phyloP scores from a whole-genome alignment of 64 coral and sea anemone genomes.

The Stichodactyla helianthus region DNA sequence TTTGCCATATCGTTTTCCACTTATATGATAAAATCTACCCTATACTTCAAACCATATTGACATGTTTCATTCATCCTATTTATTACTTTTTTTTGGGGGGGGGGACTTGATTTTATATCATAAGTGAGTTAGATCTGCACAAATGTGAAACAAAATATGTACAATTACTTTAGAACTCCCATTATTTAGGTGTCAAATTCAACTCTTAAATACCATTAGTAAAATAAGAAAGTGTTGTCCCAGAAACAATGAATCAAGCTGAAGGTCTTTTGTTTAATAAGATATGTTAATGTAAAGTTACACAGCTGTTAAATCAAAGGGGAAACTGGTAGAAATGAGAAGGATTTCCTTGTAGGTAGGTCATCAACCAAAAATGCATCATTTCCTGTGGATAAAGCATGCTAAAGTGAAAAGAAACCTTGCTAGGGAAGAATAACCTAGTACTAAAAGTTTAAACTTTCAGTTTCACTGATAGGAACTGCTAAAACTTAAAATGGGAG shows the following conservation, averaged over 20 bases:
- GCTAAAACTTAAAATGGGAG: no score
- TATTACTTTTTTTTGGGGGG: no score
- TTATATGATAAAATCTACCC: no score
- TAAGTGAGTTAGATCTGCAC: no score
- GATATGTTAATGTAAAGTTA: background rate
- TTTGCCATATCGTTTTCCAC: no score
- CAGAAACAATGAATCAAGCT: background rate
- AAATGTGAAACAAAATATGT: background rate
- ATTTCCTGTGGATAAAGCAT: background rate
- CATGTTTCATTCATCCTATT: no score
- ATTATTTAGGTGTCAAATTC: background rate
- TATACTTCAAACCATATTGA: no score
- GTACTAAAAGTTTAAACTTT: no score
- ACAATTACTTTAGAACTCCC: background rate
- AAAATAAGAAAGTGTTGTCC: background rate
- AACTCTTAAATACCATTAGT: background rate
- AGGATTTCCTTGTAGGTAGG: background rate
- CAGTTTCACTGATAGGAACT: no score
- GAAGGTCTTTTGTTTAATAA: slow-evolving; percentile 6
- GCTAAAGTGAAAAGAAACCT: no score
- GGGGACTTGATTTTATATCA: no score
- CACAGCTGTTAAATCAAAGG: background rate
- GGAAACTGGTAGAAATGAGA: background rate
- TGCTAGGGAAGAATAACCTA: no score
- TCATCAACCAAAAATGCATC: background rate